phyloP scores from a whole-genome alignment of 2,797 vertebrate genomes.

The Crenuchus spilurus region DNA sequence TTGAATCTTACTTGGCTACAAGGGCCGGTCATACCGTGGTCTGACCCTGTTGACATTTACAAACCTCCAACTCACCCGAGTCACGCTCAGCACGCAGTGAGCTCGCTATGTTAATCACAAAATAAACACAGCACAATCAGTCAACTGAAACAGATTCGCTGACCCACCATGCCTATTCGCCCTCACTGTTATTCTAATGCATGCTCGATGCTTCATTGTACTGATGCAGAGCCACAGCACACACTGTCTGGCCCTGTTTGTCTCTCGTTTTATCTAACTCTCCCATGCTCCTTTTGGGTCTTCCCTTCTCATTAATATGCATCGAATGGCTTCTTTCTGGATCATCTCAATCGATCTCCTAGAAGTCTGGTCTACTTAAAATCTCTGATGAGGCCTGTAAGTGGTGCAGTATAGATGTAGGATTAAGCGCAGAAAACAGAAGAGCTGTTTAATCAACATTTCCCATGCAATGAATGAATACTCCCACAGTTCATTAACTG shows the following conservation, averaged over 20 bases:
- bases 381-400: conserved; percentile 51
- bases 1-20: not conserved
- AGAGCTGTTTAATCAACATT: conserved; percentile 48
- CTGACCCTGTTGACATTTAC: conserved; percentile 25
- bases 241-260: not conserved
- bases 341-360: conserved; percentile 56
- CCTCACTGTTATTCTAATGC: conserved; percentile 18
- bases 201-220: conserved; percentile 17
- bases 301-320: conserved; percentile 47
- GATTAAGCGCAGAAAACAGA: conserved; percentile 29
- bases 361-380: conserved; percentile 53
- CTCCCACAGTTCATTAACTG: conserved; percentile 5
- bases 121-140: conserved; percentile 37
- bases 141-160: conserved; percentile 22
- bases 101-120: conserved; percentile 40
- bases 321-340: conserved; percentile 40
- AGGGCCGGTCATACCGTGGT: not conserved
- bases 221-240: not conserved
- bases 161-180: conserved; percentile 28
- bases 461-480: conserved; percentile 15
- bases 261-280: not conserved
- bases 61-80: not conserved
- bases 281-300: conserved; percentile 15
- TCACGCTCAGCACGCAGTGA: conserved; percentile 1
- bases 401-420: conserved; percentile 49